These are phyloP conservation scores for Saimiri boliviensis DNA, from an alignment of 2,113 vertebrate species.

Conservation along the genomic window DNA sequence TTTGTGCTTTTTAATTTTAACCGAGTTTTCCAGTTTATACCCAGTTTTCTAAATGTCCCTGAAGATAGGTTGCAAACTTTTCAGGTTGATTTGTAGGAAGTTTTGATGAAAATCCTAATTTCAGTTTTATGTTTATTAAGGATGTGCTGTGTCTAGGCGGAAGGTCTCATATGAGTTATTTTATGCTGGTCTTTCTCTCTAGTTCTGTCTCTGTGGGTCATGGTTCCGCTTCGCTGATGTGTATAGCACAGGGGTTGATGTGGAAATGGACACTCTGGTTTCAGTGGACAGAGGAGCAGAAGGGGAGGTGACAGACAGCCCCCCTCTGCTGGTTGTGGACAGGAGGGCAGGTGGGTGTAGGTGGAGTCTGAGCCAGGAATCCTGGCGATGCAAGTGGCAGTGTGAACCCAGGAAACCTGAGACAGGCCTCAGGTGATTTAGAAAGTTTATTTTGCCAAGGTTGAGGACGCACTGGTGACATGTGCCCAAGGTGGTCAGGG, in stretches of 20 bases:
- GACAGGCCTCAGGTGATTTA: too few relatives aligned
- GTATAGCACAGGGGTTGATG: not conserved
- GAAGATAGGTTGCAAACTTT: rapidly evolving
- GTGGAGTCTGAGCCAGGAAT: not conserved
- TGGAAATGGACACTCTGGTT: rapidly evolving
- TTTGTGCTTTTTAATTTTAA: not conserved
- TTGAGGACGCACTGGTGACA: too few relatives aligned
- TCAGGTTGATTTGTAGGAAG: not conserved
- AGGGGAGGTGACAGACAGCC: rapidly evolving
- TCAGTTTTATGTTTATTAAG: not conserved
- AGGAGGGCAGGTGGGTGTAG: too few relatives aligned
- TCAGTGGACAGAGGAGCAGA: not conserved
- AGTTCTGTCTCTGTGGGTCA: not conserved
- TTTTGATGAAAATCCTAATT: not conserved
- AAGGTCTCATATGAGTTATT: rapidly evolving
- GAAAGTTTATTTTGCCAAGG: too few relatives aligned
- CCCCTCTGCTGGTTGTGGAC: rapidly evolving
- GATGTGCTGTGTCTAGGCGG: not conserved
- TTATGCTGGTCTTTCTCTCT: too few relatives aligned
- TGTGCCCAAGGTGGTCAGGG: too few relatives aligned
- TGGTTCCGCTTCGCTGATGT: rapidly evolving
- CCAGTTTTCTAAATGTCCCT: not conserved
- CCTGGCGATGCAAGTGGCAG: not conserved
- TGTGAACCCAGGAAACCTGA: not conserved
- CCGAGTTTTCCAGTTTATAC: not conserved